Conservation (phyloP, 2,888 invertebrate genomes). For the Dysmachus trigonus region DNA sequence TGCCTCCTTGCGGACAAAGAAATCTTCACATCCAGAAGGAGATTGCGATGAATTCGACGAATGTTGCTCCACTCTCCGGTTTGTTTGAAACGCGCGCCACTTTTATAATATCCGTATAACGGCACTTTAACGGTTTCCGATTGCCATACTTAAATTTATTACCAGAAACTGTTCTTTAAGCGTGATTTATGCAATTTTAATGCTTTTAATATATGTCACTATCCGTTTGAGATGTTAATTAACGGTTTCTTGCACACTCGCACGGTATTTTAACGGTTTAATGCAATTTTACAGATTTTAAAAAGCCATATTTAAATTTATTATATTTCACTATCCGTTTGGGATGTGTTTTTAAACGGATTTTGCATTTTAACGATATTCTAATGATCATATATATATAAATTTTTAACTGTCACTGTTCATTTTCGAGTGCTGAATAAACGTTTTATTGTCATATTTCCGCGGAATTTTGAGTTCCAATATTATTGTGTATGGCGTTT, state of each 20-base stretch:
- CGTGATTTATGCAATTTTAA: not conserved
- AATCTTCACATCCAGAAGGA: not conserved
- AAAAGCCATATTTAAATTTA: not conserved
- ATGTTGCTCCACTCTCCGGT: not conserved
- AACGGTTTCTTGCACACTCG: not conserved
- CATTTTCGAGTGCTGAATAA: not conserved
- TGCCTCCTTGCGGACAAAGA: not conserved
- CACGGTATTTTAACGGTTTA: not conserved
- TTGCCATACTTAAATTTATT: not conserved
- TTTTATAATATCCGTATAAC: not conserved
- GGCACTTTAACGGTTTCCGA: not conserved
- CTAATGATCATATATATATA: not conserved
- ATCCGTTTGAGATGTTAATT: not conserved
- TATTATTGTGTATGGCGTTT: not conserved
- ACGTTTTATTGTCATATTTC: not conserved
- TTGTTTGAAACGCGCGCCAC: not conserved
- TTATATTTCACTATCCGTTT: not conserved
- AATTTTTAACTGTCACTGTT: not conserved
- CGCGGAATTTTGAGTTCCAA: not conserved
- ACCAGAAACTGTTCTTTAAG: not conserved
- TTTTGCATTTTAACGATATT: not conserved
- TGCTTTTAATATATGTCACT: not conserved
- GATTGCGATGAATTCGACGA: not conserved
- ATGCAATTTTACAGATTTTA: not conserved
- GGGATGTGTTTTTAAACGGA: not conserved